Base-by-base conservation (phyloP, 1,140 invertebrate genomes). In the Eufriesea mexicana region DNA sequence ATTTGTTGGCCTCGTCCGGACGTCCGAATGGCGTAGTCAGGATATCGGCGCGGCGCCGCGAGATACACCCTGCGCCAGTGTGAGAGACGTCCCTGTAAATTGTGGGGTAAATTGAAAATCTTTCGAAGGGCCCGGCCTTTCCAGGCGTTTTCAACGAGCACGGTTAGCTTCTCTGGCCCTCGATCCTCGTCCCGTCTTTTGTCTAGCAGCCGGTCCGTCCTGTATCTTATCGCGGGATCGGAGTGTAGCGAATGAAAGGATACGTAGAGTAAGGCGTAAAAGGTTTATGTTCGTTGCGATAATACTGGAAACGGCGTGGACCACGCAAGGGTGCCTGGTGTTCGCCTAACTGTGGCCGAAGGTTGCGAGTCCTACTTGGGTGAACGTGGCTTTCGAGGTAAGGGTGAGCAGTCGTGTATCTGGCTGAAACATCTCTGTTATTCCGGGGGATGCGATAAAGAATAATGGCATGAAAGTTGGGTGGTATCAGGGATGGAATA, bases 101-200 rank as follows among this genome's bases (percentile, higher is more conserved):
- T 59, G 64, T 79, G 66, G 25, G 61, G 61, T 66, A 77, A 77
- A 77, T 77, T 77, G 74, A 66, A 77, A 77, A 77, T 66, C 47
- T 77, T 77, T 77, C 61, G 61, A 77, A 54, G 18, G 61, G 66
- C 14, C 23, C 57, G 18, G 6, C 28, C 61, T 54, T 77, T 77
- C 66, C 74, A 35, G 28, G 10, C 20, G 16, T 14, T 76, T 64
- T 76, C 59, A 10, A 25, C 28, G 57, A 64, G 14, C 5, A 14
- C 5, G 5, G 18, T 57, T 49, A 7, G 20, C 20, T 42, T 28
- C 6, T 2, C 20, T 25, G n/a, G 2, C 7, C 42, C 0, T 7
- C 45, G 57, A 75, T 23, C 28, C 45, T 61, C 35, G 23, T 64
- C 54, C 25, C 28, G 20, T 23, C 61, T 20, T 77, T 77, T 72